These are phyloP conservation scores for Dermochelys coriacea DNA, from an alignment of 2,797 vertebrate species.

Conservation along the genomic window DNA sequence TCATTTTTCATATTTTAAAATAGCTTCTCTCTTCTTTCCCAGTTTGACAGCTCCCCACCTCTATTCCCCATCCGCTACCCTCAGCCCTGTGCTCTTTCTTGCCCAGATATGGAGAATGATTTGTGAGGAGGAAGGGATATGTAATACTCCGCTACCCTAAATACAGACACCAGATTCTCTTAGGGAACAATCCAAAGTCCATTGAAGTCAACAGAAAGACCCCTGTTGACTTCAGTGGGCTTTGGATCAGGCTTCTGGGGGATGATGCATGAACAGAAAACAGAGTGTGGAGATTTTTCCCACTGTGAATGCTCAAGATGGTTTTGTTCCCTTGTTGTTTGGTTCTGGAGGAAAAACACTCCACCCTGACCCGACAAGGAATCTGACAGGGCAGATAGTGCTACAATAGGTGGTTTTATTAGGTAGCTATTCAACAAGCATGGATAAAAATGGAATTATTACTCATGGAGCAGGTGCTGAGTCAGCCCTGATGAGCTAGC, in stretches of 20 bases:
- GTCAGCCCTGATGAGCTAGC: neutral
- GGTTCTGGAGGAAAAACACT: neutral
- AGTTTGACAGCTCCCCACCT: neutral
- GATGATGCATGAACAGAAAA: neutral
- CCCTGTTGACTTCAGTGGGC: neutral
- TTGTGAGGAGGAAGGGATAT: neutral
- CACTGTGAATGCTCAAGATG: neutral
- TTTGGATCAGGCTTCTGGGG: neutral
- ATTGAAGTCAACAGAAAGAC: neutral
- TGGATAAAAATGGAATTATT: neutral
- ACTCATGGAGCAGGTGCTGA: neutral
- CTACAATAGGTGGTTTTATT: neutral
- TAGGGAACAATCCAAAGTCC: neutral
- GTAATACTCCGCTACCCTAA: neutral
- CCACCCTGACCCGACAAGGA: rapidly evolving
- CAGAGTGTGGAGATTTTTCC: neutral
- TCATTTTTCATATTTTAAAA: neutral
- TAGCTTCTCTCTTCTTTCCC: neutral
- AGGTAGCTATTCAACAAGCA: neutral
- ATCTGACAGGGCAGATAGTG: neutral
- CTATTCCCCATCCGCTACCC: neutral
- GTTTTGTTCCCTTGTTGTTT: neutral
- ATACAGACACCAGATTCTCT: neutral
- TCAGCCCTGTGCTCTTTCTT: neutral
- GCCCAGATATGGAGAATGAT: neutral